A percentile compares a stretch with the other conserved stretches of the same genome.
Conservation (phyloP, 2,888 invertebrate species). For the Monoplex corrugatus region DNA sequence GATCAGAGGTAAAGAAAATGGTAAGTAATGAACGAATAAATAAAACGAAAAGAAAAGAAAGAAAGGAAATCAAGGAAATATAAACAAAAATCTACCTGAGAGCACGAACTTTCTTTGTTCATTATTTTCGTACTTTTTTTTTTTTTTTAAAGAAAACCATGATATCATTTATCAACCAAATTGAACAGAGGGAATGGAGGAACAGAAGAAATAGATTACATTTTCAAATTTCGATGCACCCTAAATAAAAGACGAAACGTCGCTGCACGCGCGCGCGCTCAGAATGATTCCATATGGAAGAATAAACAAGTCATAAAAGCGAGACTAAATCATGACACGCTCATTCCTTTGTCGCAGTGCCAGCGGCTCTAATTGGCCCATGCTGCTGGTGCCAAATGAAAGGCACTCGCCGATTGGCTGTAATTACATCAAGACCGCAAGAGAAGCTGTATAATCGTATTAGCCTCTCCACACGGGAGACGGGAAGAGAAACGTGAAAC, state of each 20-base stretch:
- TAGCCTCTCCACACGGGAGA: constrained; percentile 13
- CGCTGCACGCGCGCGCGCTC: no score
- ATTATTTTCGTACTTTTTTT: no score
- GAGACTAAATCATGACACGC: neutral
- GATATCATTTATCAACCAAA: no score
- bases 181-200: no score
- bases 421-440: constrained; percentile 53
- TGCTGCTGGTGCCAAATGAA: constrained; percentile 45
- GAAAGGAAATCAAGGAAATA: no score
- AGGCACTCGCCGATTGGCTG: constrained; percentile 46
- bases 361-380: constrained; percentile 46
- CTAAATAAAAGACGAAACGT: no score
- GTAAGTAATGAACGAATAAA: no score
- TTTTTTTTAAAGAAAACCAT: no score
- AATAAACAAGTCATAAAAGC: neutral
- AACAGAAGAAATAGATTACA: neutral
- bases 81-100: no score
- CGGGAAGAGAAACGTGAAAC: constrained; percentile 37
- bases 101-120: no score
- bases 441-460: constrained; percentile 44
- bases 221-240: neutral
- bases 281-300: neutral
- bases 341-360: constrained; percentile 36
- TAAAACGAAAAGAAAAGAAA: no score
- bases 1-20: no score